Evolutionary conservation across 2,888 invertebrate species (phyloP).

Genomic region (Panopea generosa): DNA sequence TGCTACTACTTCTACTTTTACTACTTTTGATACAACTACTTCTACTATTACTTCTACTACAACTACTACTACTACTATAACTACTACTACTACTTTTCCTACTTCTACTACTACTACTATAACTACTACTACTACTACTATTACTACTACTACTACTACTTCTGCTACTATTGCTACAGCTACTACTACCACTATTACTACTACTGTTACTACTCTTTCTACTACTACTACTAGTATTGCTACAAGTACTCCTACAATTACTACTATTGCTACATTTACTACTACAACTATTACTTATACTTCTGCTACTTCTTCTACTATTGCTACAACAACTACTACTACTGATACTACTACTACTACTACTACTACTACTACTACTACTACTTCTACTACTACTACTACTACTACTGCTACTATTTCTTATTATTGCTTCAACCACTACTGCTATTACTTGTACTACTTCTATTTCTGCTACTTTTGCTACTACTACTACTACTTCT

Average conservation of each 20-base stretch:
- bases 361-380: constrained; percentile 5
- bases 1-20: not conserved
- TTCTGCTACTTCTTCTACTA: not conserved
- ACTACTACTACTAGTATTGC: not conserved
- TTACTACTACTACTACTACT: constrained; percentile 5
- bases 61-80: constrained; percentile 1
- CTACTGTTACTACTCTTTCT: not conserved
- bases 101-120: not conserved
- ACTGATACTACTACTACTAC: constrained; percentile 6
- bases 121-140: not conserved
- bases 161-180: not conserved
- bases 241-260: not conserved
- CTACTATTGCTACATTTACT: not conserved
- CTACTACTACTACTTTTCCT: constrained; percentile 1
- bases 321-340: constrained; percentile 15
- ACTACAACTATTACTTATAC: not conserved
- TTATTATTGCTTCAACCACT: constrained; percentile 45
- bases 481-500: constrained; percentile 59
- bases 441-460: constrained; percentile 37
- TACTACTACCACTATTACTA: not conserved
- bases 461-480: constrained; percentile 57
- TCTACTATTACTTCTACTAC: not conserved
- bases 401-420: constrained; percentile 43
- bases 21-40: not conserved
- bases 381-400: constrained; percentile 2